Evolutionary conservation across 2,888 invertebrate species (phyloP).

Genomic region (Xanthorhoe designata): DNA sequence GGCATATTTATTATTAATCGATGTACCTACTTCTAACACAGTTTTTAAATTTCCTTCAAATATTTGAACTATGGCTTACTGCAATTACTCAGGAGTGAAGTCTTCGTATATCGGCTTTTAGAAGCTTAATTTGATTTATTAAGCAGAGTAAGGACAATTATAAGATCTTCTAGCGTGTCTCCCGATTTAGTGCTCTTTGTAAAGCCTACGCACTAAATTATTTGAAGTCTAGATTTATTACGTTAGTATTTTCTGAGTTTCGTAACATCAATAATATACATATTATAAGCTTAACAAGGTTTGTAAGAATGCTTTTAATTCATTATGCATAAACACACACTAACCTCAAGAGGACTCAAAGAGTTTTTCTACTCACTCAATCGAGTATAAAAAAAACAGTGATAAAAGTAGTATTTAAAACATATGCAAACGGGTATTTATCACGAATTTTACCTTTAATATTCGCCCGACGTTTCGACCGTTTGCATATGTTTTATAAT

Average conservation of each 20-base stretch:
- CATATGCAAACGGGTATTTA: too few relatives aligned
- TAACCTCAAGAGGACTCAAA: neutral
- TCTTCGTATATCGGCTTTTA: conserved; percentile 8
- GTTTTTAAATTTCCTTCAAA: too few relatives aligned
- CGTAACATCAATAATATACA: conserved; percentile 8
- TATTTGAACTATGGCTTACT: too few relatives aligned
- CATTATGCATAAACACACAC: neutral
- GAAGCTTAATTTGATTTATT: conserved; percentile 18
- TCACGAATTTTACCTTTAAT: too few relatives aligned
- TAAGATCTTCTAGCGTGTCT: conserved; percentile 8
- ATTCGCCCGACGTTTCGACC: too few relatives aligned
- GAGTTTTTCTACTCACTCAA: too few relatives aligned
- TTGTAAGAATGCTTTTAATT: neutral
- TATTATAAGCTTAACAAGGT: neutral
- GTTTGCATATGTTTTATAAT: too few relatives aligned
- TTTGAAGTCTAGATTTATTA: conserved; percentile 14
- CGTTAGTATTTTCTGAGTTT: conserved; percentile 4
- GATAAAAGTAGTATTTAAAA: too few relatives aligned
- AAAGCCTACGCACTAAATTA: conserved; percentile 9
- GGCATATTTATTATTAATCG: too few relatives aligned
- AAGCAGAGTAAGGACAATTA: conserved; percentile 13
- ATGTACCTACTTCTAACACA: too few relatives aligned
- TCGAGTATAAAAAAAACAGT: too few relatives aligned
- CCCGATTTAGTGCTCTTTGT: conserved; percentile 14
- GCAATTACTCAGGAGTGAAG: neutral